Evolutionary conservation across 2,797 vertebrate species (phyloP).

Genomic region (Enteromius thamalakanensis): DNA sequence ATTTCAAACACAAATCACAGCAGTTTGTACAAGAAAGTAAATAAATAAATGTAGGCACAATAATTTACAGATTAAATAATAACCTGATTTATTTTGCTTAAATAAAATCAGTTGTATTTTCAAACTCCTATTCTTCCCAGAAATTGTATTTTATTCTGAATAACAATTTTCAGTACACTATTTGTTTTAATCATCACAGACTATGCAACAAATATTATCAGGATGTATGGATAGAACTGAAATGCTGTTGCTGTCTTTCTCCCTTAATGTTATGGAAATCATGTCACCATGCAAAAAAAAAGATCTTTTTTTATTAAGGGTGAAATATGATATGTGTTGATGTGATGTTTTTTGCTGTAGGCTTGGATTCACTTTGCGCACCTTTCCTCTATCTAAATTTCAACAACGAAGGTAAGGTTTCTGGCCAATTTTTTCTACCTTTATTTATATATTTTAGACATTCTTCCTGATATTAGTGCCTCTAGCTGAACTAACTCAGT

Average conservation of each 20-base stretch:
- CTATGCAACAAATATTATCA: not conserved
- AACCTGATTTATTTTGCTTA: not conserved
- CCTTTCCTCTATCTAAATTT: constrained; percentile 98
- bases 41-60: not conserved
- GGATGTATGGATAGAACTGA: not conserved
- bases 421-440: not conserved
- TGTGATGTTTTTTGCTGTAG: constrained; percentile 70
- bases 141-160: not conserved
- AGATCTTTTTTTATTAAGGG: not conserved
- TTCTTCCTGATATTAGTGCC: constrained; percentile 11
- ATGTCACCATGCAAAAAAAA: not conserved
- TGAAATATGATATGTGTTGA: not conserved
- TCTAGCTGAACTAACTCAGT: constrained; percentile 15
- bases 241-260: not conserved
- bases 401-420: constrained; percentile 91
- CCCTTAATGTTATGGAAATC: not conserved
- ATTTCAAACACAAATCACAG: not conserved
- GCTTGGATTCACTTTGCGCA: constrained; percentile 97
- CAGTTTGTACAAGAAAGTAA: not conserved
- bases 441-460: not conserved
- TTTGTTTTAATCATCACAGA: not conserved
- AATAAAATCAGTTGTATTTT: not conserved
- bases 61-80: not conserved
- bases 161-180: not conserved
- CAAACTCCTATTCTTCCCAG: not conserved